Conservation (phyloP, 2,113 vertebrate species). For the Cranoglanis bouderius region DNA sequence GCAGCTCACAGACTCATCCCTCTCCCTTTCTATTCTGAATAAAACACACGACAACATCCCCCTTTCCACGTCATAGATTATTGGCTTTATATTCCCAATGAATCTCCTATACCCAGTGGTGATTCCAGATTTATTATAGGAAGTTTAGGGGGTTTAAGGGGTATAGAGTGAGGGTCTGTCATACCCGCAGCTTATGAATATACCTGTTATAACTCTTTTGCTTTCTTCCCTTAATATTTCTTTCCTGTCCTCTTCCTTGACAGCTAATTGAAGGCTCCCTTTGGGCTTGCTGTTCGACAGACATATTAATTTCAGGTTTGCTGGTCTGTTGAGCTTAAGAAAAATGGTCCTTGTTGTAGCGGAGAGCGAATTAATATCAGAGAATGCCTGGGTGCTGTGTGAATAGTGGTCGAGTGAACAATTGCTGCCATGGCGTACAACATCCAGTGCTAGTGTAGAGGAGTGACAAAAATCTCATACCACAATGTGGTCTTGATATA, state of each 20-base stretch:
- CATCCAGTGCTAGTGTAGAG: not conserved
- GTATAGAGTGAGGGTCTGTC: slow-evolving; percentile 70
- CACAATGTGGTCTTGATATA: not conserved
- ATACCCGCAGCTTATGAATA: slow-evolving; percentile 65
- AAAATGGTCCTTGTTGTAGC: slow-evolving; percentile 47
- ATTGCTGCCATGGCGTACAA: not conserved
- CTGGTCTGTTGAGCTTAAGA: slow-evolving; percentile 61
- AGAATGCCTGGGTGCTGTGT: slow-evolving; percentile 14
- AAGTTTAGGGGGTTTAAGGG: slow-evolving; percentile 62
- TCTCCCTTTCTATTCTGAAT: slow-evolving; percentile 39
- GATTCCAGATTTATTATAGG: slow-evolving; percentile 66
- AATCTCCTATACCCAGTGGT: slow-evolving; percentile 62
- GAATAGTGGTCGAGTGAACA: slow-evolving; percentile 27
- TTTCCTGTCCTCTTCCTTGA: slow-evolving; percentile 58
- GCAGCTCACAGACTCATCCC: slow-evolving; percentile 52
- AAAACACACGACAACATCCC: slow-evolving; percentile 48
- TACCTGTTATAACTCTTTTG: slow-evolving; percentile 57
- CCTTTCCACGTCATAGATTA: slow-evolving; percentile 52
- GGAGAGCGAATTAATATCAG: slow-evolving; percentile 39
- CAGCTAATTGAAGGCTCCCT: slow-evolving; percentile 71
- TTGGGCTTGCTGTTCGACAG: slow-evolving; percentile 76
- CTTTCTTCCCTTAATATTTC: slow-evolving; percentile 59
- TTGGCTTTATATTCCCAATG: slow-evolving; percentile 59
- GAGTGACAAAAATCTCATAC: not conserved
- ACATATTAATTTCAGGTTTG: slow-evolving; percentile 82